Percentiles rank a stretch among this genome's conserved stretches.
Conservation (phyloP, 2,113 vertebrate genomes). For the Enhydra lutris region DNA sequence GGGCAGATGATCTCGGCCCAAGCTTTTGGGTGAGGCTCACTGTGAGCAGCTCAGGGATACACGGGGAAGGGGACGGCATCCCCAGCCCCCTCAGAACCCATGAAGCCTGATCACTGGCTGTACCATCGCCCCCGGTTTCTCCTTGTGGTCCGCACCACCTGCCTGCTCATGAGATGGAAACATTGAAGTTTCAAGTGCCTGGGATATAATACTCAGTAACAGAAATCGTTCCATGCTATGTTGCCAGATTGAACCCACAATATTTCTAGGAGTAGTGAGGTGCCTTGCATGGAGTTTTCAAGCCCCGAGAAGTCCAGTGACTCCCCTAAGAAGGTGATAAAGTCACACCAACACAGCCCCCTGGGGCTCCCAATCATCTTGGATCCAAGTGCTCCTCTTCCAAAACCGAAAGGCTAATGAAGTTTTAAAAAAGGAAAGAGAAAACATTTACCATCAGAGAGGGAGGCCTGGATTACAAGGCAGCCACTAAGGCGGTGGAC, state of each 20-base stretch:
- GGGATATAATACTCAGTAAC: neutral
- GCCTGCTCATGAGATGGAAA: neutral
- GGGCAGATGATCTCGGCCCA: conserved; percentile 9
- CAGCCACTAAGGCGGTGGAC: fast-evolving
- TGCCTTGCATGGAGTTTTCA: neutral
- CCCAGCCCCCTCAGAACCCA: neutral
- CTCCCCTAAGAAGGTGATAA: neutral
- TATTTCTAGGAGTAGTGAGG: neutral
- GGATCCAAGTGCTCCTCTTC: neutral
- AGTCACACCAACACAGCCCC: neutral
- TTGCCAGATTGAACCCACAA: neutral
- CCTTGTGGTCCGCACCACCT: neutral
- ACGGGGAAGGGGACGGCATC: neutral
- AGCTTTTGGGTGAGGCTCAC: neutral
- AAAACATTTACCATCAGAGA: neutral
- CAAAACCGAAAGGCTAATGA: neutral
- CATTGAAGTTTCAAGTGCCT: neutral
- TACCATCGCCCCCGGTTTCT: neutral
- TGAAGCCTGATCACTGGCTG: neutral
- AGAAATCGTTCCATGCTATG: neutral
- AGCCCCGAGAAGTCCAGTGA: neutral
- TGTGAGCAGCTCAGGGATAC: neutral
- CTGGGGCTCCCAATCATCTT: neutral
- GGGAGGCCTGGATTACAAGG: neutral
- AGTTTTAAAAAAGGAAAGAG: neutral